These are phyloP conservation scores for Lasioglossum villosulum DNA, from an alignment of 2,888 invertebrate genomes.

Conservation along the genomic window DNA sequence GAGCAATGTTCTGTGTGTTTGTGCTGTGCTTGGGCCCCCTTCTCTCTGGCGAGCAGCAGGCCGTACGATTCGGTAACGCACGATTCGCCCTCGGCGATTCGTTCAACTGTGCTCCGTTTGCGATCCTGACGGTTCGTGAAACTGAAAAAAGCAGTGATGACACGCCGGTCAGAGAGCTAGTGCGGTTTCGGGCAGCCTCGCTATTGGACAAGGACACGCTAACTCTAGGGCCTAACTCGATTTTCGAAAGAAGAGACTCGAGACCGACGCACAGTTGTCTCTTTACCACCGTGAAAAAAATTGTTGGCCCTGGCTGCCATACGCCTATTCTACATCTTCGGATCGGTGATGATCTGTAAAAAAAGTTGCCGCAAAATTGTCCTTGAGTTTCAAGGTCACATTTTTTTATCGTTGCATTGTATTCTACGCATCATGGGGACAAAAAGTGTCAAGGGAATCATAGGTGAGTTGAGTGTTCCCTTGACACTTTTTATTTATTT, in stretches of 20 bases:
- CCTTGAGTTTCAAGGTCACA: no score
- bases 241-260: neutral
- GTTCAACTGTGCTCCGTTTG: constrained; percentile 70
- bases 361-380: no score
- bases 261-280: no score
- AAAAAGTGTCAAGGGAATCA: no score
- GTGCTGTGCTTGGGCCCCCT: constrained; percentile 22
- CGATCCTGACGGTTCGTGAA: constrained; percentile 61
- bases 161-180: constrained; percentile 57
- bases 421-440: no score
- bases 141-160: constrained; percentile 70
- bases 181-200: constrained; percentile 23
- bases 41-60: constrained; percentile 47
- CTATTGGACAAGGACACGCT: neutral
- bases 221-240: neutral
- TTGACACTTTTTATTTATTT: no score
- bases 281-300: no score
- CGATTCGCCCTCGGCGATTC: constrained; percentile 62
- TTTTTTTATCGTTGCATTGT: no score
- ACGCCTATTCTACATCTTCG: no score
- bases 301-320: no score
- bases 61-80: constrained; percentile 52
- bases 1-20: constrained; percentile 45
- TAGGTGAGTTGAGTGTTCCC: no score
- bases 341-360: no score